Evolutionary conservation across 2,797 vertebrate genomes (phyloP).

Genomic region (Artibeus lituratus): DNA sequence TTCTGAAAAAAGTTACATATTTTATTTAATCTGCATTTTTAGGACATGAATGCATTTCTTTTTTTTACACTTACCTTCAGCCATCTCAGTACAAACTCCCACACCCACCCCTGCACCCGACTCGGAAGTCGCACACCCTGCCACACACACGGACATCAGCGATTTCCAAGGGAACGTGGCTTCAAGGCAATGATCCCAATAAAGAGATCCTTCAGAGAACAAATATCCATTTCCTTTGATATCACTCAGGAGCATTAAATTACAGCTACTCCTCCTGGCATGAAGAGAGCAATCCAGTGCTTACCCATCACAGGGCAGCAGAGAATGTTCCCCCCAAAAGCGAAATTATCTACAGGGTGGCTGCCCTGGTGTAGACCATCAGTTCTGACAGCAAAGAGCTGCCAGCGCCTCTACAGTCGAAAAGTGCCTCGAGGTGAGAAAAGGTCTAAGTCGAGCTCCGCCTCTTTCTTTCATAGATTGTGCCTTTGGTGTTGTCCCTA

Average conservation of each 20-base stretch:
- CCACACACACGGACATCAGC: neutral
- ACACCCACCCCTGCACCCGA: neutral
- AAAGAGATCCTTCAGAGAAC: constrained; percentile 34
- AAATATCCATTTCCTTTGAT: constrained; percentile 3
- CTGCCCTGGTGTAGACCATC: neutral
- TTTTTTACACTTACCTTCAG: neutral
- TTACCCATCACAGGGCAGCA: neutral
- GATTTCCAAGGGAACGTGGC: constrained; percentile 18
- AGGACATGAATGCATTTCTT: neutral
- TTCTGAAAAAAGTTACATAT: neutral
- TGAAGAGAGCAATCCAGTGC: neutral
- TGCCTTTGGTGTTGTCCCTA: neutral
- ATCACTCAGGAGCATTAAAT: constrained; percentile 4
- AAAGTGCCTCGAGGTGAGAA: constrained; percentile 18
- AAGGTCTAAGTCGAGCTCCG: neutral
- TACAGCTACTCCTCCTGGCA: constrained; percentile 19
- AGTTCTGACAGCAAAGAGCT: constrained; percentile 9
- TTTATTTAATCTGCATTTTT: constrained; percentile 5
- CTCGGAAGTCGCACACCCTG: neutral
- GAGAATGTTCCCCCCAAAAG: constrained; percentile 1
- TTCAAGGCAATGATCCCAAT: constrained; percentile 24
- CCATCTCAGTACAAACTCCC: neutral
- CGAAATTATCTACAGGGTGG: constrained; percentile 7
- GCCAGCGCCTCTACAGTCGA: neutral
- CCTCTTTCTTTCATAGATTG: no score